Percentiles rank a stretch among this genome's conserved stretches.
phyloP scores from a whole-genome alignment of 2,797 vertebrate species.

The Hypotaenidia philippensis region DNA sequence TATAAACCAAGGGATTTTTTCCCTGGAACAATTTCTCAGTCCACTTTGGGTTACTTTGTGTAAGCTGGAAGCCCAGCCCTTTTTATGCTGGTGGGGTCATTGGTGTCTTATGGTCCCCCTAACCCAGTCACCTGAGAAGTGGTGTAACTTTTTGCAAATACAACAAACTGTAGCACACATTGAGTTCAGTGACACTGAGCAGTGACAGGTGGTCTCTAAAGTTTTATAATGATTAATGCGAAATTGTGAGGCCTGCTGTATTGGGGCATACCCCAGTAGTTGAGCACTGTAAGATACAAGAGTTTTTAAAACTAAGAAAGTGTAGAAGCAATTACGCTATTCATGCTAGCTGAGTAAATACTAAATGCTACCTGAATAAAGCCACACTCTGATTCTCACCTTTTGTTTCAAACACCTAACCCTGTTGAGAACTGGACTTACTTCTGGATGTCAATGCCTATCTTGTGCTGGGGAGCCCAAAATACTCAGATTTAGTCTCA shows the following conservation, averaged over 20 bases:
- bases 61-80: background rate
- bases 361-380: background rate
- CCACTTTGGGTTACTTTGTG: background rate
- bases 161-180: background rate
- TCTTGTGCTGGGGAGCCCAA: background rate
- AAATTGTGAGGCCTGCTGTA: background rate
- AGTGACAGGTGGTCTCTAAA: background rate
- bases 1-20: background rate
- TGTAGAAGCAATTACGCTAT: conserved; percentile 38
- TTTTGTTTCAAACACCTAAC: background rate
- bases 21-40: background rate
- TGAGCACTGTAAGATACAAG: background rate
- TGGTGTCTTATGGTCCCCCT: background rate
- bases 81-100: background rate
- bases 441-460: background rate
- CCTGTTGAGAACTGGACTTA: background rate
- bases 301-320: conserved; percentile 53
- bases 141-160: background rate
- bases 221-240: conserved; percentile 10
- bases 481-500: background rate
- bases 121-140: background rate
- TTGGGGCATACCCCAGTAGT: background rate
- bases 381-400: background rate
- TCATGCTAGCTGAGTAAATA: background rate
- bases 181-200: background rate